Evolutionary conservation across 2,888 invertebrate species (phyloP), one percentile per base, ranked within the genome.

Genomic region (Lycocerus yunnanus): DNA sequence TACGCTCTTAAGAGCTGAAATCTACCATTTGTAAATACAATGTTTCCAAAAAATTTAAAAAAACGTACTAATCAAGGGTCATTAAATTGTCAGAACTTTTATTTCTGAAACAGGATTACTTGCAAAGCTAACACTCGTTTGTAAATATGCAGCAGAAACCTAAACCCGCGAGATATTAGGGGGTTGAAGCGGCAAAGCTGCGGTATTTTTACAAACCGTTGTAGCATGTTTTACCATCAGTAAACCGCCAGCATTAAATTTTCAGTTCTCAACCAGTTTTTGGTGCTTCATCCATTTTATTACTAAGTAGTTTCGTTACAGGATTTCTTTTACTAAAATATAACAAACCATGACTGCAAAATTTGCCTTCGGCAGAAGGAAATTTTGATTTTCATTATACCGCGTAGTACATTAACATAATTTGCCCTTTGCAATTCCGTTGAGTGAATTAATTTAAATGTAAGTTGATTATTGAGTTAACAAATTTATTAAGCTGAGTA

Each of bases 141-240:
- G 58, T 68, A 73, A 74, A 74, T 67, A 66, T 71, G 70, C 65
- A 15, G 68, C 68, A 71, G 58, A 60, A 21, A 67, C 67, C 66
- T 59, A 69, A 73, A 73, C 69, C 73, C 69, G 59, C 67, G 66
- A 74, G 74, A 70, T 74, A 68, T 74, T 74, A 61, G 15, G 61
- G 58, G 68, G 70, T 43, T 63, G 73, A 69, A 59, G 69, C 69
- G 73, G 73, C 60, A 67, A 72, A 72, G 72, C 73, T 75, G 75
- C 73, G 77, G 77, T 73, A 75, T 77, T 77, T 77, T 77, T 77
- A 75, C 75, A 77, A 75, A 71, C 73, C 75, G 66, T 65, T 72
- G 66, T 67, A 65, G 72, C 77, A 61, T 77, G 77, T 77, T 77
- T 74, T 74, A 72, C 69, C 66, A 69, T 67, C 69, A 66, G 66